phyloP scores from a whole-genome alignment of 2,113 vertebrate genomes.

The Theristicus caerulescens region DNA sequence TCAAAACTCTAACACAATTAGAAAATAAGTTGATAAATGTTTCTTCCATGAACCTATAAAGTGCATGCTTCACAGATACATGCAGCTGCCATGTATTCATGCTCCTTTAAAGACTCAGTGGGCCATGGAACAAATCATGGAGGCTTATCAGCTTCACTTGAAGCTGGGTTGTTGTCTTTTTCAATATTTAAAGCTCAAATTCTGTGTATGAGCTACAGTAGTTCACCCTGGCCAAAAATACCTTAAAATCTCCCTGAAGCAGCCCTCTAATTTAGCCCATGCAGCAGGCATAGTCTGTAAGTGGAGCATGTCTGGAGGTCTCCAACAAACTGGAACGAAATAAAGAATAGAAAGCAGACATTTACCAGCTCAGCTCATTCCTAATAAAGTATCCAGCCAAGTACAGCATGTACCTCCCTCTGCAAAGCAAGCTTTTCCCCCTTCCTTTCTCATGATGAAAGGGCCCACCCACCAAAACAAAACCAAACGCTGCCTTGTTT shows the following conservation, averaged over 20 bases:
- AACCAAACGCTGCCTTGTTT: not conserved
- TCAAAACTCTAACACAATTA: not conserved
- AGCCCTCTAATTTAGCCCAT: not conserved
- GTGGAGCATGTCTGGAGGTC: not conserved
- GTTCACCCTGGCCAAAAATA: not conserved
- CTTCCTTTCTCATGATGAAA: not conserved
- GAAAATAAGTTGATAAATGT: not conserved
- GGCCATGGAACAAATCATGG: not conserved
- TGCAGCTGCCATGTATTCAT: not conserved
- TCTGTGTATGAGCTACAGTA: not conserved
- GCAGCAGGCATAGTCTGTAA: not conserved
- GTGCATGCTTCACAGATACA: not conserved
- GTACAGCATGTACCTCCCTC: not conserved
- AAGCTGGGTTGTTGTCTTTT: not conserved
- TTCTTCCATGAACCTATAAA: not conserved
- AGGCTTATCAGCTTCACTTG: not conserved
- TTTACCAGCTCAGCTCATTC: not conserved
- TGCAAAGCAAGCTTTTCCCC: not conserved
- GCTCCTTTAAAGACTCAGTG: not conserved
- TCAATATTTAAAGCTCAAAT: not conserved
- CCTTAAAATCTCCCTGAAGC: not conserved
- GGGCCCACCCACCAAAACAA: not conserved
- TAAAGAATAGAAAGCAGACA: not conserved
- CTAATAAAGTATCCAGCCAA: not conserved
- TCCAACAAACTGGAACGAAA: not conserved